These are phyloP conservation scores for Callithrix jacchus DNA, from an alignment of 2,113 vertebrate genomes.

Conservation along the genomic window DNA sequence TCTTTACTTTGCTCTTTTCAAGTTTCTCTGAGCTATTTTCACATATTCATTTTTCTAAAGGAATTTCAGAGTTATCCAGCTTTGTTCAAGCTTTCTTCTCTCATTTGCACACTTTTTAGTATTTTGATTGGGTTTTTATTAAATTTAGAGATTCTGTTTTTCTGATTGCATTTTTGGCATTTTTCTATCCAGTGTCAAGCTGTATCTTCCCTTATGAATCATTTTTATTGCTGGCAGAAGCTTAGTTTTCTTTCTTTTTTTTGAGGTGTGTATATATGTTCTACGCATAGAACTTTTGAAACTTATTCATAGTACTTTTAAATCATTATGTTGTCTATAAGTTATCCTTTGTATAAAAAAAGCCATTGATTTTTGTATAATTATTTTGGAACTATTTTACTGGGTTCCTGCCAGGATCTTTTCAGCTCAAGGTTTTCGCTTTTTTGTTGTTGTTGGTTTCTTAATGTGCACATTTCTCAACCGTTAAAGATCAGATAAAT, in stretches of 20 bases:
- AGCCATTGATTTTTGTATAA: background rate
- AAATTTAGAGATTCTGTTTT: conserved; percentile 21
- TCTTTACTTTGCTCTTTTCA: background rate
- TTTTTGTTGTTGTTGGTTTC: background rate
- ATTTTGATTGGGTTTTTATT: background rate
- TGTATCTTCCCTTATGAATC: background rate
- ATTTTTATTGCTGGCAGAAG: background rate
- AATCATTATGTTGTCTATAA: background rate
- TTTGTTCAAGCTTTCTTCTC: background rate
- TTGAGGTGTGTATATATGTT: background rate
- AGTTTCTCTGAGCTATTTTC: background rate
- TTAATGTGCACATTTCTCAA: background rate
- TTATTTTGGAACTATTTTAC: background rate
- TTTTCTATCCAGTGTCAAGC: background rate
- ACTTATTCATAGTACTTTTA: background rate
- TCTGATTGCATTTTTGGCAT: background rate
- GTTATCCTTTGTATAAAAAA: background rate
- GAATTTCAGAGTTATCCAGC: background rate
- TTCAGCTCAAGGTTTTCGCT: background rate
- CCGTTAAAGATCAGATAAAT: conserved; percentile 5
- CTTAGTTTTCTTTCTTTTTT: background rate
- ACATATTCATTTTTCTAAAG: background rate
- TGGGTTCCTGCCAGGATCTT: background rate
- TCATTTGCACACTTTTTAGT: background rate
- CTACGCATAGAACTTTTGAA: background rate